phyloP scores from a whole-genome alignment of 2,797 vertebrate species.

The Acipenser ruthenus region DNA sequence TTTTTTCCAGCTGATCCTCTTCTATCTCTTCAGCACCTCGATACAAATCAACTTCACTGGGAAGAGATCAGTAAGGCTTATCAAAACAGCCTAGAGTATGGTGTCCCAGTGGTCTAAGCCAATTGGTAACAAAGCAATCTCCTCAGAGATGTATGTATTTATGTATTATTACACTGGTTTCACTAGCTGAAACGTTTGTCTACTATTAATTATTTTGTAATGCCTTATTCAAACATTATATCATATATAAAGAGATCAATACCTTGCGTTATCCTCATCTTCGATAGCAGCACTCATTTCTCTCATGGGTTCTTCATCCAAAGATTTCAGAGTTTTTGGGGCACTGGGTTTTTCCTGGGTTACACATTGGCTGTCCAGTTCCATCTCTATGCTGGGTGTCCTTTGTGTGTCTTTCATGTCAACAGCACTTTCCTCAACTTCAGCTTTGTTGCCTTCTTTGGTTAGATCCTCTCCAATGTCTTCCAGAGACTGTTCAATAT shows the following conservation, averaged over 20 bases:
- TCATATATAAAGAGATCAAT: too few species aligned
- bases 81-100: neutral
- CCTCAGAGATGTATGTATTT: neutral
- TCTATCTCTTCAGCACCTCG: conserved; percentile 78
- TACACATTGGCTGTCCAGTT: neutral
- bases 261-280: too few species aligned
- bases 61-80: conserved; percentile 10
- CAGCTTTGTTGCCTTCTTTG: conserved; percentile 22
- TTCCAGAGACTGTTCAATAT: conserved; percentile 23
- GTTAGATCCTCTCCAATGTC: conserved; percentile 17
- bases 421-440: conserved; percentile 13
- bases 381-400: neutral
- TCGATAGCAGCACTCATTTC: too few species aligned
- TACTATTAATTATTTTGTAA: too few species aligned
- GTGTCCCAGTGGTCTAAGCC: neutral
- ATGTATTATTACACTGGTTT: neutral
- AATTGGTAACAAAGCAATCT: neutral
- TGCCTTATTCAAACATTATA: too few species aligned
- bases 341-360: too few species aligned
- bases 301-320: too few species aligned
- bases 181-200: too few species aligned
- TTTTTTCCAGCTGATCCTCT: conserved; percentile 27
- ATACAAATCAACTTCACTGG: conserved; percentile 84
- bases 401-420: neutral
- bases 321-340: too few species aligned